These are phyloP conservation scores for Ciona savignyi DNA, from an alignment of 23 tunicate genomes.

Conservation along the genomic window DNA sequence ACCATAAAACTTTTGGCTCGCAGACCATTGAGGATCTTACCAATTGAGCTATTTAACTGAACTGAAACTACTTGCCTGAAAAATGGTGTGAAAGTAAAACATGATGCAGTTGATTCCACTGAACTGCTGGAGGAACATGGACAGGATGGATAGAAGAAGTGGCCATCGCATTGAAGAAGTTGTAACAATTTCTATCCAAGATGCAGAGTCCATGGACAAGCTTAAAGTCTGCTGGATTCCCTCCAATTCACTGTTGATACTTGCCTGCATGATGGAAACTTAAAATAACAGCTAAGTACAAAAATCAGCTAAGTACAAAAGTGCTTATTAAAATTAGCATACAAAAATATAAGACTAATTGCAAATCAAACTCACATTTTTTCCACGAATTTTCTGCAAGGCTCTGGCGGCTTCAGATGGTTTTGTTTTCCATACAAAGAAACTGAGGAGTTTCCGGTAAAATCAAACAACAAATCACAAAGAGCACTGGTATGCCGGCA, in stretches of 20 bases:
- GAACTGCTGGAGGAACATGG: slow-evolving; percentile 81
- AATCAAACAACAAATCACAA: slow-evolving; percentile 30
- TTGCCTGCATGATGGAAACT: slow-evolving; percentile 28
- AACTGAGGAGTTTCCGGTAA: slow-evolving; percentile 59
- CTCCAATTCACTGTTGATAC: slow-evolving; percentile 33
- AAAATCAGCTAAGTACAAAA: neutral
- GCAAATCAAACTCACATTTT: slow-evolving; percentile 56
- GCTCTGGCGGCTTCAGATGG: slow-evolving; percentile 22
- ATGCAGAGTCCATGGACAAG: slow-evolving; percentile 6
- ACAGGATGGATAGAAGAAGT: slow-evolving; percentile 27
- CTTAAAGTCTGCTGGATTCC: slow-evolving; percentile 31
- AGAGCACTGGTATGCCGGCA: slow-evolving; percentile 18
- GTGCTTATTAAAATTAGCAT: too few relatives aligned
- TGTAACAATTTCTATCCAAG: slow-evolving; percentile 43
- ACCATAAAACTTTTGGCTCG: too few relatives aligned
- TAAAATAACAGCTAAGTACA: neutral
- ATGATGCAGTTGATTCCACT: slow-evolving; percentile 69
- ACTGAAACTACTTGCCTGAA: slow-evolving; percentile 31
- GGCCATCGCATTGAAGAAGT: slow-evolving; percentile 29
- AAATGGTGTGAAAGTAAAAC: slow-evolving; percentile 70
- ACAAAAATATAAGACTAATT: too few relatives aligned
- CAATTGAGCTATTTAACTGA: neutral
- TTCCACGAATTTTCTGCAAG: slow-evolving; percentile 41
- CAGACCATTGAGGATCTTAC: too few relatives aligned
- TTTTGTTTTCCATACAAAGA: slow-evolving; percentile 27